Evolutionary conservation across 2,113 vertebrate species (phyloP).

Genomic region (Petrocephalus microphthalmus): DNA sequence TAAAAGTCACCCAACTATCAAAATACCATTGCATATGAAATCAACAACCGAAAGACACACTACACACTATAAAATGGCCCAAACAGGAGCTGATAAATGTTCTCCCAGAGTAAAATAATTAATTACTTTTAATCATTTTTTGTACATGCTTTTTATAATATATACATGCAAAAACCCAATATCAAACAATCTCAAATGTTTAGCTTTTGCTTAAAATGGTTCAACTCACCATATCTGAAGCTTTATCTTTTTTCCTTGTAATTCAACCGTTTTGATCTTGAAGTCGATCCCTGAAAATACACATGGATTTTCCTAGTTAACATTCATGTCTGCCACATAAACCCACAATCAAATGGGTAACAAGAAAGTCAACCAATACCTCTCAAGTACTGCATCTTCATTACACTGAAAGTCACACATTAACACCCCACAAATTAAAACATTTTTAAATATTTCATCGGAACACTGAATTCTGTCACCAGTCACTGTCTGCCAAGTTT

Average conservation of each 20-base stretch:
- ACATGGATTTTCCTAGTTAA: conserved; percentile 60
- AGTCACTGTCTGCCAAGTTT: not conserved
- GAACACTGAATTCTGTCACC: not conserved
- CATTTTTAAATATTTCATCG: not conserved
- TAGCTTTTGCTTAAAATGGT: not conserved
- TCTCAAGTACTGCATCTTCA: not conserved
- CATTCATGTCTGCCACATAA: not conserved
- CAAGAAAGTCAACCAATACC: not conserved
- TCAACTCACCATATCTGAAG: conserved; percentile 95
- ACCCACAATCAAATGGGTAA: not conserved
- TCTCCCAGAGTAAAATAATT: not conserved
- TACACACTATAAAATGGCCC: not conserved
- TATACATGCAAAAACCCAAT: not conserved
- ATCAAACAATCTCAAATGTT: not conserved
- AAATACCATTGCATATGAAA: not conserved
- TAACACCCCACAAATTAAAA: not conserved
- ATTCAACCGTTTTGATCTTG: conserved; percentile 99
- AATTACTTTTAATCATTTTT: too few species aligned
- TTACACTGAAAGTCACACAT: not conserved
- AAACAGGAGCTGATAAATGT: not conserved
- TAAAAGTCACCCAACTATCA: not conserved
- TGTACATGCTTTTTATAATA: not conserved
- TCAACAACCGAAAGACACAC: not conserved
- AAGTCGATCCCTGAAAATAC: conserved; percentile 88
- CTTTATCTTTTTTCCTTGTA: conserved; percentile 99